A percentile compares a stretch with the other conserved stretches of the same genome.
phyloP scores from a whole-genome alignment of 2,113 vertebrate genomes.

The Quiscalus mexicanus region DNA sequence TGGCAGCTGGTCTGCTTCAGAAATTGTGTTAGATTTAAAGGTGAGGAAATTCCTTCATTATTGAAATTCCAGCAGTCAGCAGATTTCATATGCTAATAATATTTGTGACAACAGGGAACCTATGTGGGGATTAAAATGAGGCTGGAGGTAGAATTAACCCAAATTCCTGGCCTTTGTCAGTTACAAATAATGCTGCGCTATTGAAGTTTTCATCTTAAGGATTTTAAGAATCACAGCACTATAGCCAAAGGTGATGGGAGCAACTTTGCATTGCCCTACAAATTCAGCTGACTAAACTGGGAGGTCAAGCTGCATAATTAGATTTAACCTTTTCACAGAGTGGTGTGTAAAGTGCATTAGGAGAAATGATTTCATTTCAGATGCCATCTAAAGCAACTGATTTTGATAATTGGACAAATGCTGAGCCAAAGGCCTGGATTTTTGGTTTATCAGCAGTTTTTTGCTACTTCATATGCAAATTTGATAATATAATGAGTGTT shows the following conservation, averaged over 20 bases:
- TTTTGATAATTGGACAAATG: not conserved
- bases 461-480: not conserved
- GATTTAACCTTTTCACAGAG: not conserved
- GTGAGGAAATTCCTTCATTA: not conserved
- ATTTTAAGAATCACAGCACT: not conserved
- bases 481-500: not conserved
- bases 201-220: not conserved
- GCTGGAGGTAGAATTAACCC: not conserved
- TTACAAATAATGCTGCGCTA: not conserved
- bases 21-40: not conserved
- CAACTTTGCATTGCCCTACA: not conserved
- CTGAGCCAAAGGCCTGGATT: not conserved
- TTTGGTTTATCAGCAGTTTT: conserved; percentile 14
- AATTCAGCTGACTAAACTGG: not conserved
- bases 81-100: not conserved
- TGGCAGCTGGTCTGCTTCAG: not conserved
- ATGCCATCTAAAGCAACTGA: not conserved
- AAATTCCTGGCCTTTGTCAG: not conserved
- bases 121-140: not conserved
- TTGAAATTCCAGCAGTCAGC: not conserved
- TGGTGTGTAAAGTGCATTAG: not conserved
- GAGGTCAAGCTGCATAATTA: not conserved
- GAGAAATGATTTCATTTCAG: conserved; percentile 1
- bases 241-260: not conserved
- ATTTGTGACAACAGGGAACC: not conserved